Evolutionary conservation across 2,113 vertebrate species (phyloP).

Genomic region (Psittacula cyanocephala): DNA sequence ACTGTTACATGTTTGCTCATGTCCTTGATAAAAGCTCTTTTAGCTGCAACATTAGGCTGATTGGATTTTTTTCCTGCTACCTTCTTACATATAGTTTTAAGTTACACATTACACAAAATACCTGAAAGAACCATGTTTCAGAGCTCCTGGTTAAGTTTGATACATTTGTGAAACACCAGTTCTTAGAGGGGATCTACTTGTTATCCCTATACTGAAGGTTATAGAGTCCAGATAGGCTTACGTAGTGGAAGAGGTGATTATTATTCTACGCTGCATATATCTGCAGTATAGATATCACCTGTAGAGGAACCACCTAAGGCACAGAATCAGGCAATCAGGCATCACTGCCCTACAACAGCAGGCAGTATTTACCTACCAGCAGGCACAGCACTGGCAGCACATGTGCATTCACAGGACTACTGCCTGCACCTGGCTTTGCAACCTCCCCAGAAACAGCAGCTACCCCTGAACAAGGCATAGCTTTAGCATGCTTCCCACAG

Average conservation of each 20-base stretch:
- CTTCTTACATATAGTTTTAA: not conserved
- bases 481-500: not conserved
- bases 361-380: fast-evolving
- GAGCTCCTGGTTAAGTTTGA: not conserved
- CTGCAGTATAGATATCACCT: not conserved
- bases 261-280: not conserved
- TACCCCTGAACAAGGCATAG: not conserved
- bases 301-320: not conserved
- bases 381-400: not conserved
- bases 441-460: not conserved
- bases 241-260: not conserved
- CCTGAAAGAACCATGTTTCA: not conserved
- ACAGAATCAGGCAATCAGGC: not conserved
- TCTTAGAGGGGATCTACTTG: not conserved
- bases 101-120: not conserved
- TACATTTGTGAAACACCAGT: not conserved
- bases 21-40: not conserved
- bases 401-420: fast-evolving
- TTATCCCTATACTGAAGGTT: not conserved
- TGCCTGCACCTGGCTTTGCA: fast-evolving
- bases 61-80: not conserved
- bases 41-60: not conserved
- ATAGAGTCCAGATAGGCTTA: not conserved
- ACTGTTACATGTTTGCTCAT: not conserved
- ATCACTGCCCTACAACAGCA: not conserved